phyloP scores from a whole-genome alignment of 1,140 invertebrate genomes.

The Archivesica marissinica region DNA sequence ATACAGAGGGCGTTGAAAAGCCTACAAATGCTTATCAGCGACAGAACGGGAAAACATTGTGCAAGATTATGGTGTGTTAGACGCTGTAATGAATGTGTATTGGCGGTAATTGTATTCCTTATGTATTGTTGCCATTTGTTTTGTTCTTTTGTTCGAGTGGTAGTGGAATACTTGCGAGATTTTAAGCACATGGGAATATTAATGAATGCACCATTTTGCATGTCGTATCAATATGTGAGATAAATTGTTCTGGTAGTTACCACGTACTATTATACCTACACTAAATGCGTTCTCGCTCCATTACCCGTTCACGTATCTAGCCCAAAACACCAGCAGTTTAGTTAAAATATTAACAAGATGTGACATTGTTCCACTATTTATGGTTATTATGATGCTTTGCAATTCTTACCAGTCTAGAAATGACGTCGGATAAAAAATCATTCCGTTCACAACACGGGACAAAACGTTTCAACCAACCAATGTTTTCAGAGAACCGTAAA shows the following conservation, averaged over 20 bases:
- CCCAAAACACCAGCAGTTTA: no score
- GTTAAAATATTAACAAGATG: no score
- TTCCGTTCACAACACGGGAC: no score
- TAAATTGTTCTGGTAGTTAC: not conserved
- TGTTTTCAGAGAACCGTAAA: no score
- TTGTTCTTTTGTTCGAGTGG: slow-evolving; percentile 7
- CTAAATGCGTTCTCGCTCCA: no score
- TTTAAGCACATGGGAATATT: slow-evolving; percentile 2
- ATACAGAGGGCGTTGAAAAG: slow-evolving; percentile 31
- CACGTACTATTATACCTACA: no score
- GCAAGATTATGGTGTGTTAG: slow-evolving; percentile 37
- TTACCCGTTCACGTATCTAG: no score
- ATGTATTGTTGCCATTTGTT: slow-evolving; percentile 15
- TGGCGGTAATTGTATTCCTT: slow-evolving; percentile 41
- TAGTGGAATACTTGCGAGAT: slow-evolving; percentile 5
- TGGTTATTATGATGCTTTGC: no score
- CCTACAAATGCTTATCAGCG: slow-evolving; percentile 56
- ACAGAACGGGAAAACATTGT: slow-evolving; percentile 14
- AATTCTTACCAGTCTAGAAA: no score
- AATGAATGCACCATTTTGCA: not conserved
- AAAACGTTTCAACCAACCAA: no score
- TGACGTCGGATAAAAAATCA: no score
- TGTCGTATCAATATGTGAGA: not conserved
- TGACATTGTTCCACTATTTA: no score
- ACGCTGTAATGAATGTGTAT: slow-evolving; percentile 51